These are phyloP conservation scores for Agrochola litura DNA, from an alignment of 2,888 invertebrate genomes.

Conservation along the genomic window DNA sequence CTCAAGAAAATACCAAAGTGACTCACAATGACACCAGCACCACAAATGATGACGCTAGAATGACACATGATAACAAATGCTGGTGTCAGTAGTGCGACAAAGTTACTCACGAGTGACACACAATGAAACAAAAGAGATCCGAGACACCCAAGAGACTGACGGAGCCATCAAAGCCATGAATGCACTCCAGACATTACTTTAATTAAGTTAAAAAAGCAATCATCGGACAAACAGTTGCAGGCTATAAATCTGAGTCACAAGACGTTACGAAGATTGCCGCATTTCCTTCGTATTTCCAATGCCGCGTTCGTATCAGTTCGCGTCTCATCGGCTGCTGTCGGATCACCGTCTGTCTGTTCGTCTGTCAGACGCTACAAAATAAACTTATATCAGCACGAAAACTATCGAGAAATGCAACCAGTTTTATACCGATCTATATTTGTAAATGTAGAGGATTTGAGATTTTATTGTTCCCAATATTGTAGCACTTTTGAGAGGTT, in stretches of 20 bases:
- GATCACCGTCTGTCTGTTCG: not conserved
- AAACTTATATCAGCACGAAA: slow-evolving; percentile 12
- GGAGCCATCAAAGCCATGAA: not conserved
- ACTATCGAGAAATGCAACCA: not conserved
- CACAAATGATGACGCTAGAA: not conserved
- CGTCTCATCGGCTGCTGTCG: not conserved
- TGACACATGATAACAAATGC: too few species aligned
- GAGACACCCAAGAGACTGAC: too few species aligned
- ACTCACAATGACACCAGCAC: too few species aligned
- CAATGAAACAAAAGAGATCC: not conserved
- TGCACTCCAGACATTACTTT: too few species aligned
- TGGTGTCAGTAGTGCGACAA: not conserved
- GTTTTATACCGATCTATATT: not conserved
- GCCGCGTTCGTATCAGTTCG: not conserved
- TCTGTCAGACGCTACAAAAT: slow-evolving; percentile 13
- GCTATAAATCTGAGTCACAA: slow-evolving; percentile 13
- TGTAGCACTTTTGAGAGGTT: not conserved
- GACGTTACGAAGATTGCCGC: not conserved
- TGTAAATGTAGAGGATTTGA: not conserved
- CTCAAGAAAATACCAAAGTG: not conserved
- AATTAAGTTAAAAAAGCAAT: too few species aligned
- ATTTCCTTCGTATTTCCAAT: not conserved
- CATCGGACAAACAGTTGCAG: too few species aligned
- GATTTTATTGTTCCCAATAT: not conserved
- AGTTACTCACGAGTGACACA: not conserved